Evolutionary conservation across 1,140 invertebrate species (phyloP), one percentile per base, ranked within the genome.

Genomic region (Chrysomallon squamiferum): DNA sequence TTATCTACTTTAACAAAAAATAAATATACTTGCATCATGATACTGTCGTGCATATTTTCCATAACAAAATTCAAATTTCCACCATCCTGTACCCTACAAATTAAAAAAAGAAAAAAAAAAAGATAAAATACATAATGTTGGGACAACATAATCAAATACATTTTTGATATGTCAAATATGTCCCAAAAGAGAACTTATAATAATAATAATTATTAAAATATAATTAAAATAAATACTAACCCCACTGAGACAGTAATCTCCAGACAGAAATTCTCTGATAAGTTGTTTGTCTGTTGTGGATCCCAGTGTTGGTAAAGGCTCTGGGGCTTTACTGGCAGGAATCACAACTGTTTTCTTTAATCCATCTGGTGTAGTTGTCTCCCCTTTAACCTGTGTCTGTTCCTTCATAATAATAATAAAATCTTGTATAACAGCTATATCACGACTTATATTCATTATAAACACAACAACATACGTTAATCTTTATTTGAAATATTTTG

Each of bases 241-340:
- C 72, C 93, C 93, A 82, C 90, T 88, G 5, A 95, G 84, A 79
- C 94, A 96, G 78, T 93, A 90, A 67, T 93, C 91, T 29, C 94
- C 94, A 61, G 89, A 90, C 0, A 97, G 83, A 76, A 97, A 95
- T 29, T 90, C 91, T 65, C 90, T 59, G 0, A 83, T 59, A 13
- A 82, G 63, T 38, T 81, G 79, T 65, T 80, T 80, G 58, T 81
- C 78, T 18, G 79, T 78, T 27, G 73, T 66, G 27, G 69, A 62
- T 11, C 73, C 67, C 0, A 79, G 35, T 38, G 35, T 38, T 15
- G 35, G 35, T 38, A 38, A 5, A 38, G 35, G 35, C 41, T 62
- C 30, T 5, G 56, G 59, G 66, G 63, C 3, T n/a, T 62, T 22
- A 18, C 50, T 57, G 30, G n/a, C n/a, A 5, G 35, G 35, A 38